Evolutionary conservation across 2,113 vertebrate species (phyloP), one percentile per base, ranked within the genome.

Genomic region (Labrus mixtus): DNA sequence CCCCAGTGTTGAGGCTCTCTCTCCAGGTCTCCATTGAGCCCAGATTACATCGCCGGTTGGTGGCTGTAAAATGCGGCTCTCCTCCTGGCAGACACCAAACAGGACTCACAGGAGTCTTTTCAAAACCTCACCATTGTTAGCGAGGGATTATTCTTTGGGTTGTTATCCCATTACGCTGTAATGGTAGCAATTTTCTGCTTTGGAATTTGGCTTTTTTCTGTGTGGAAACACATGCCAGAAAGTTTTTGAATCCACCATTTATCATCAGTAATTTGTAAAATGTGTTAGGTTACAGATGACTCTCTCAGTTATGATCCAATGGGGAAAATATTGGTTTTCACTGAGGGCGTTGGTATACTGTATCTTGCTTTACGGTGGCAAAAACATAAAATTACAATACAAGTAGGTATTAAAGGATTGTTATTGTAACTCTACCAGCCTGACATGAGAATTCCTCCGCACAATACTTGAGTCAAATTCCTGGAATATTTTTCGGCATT

Each of bases 141-240:
- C 36, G 1, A 16, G 53, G 93, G 95, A 95, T 95, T 95, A 93
- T 84, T 90, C 84, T 86, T 84, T 6, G 85, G 89, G 90, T 94
- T 95, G 94, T 93, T 94, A 91, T 90, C 93, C 91, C 83, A 94
- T 95, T 95, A 92, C 79, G 81, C 79, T 77, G 67, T 93, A 93
- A 90, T 94, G 84, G 79, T 74, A 59, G 83, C 93, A 91, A 94
- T 90, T 84, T 80, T 93, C 91, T 95, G 92, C 92, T 88, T 91
- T 83, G 82, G 81, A 92, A 87, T 90, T 84, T 87, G 56, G 54
- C 77, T 53, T 85, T 85, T 86, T 91, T 89, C 76, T 62, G 17
- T 8, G 20, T 56, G 67, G 72, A 56, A 68, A 70, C 55, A 56
- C 23, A 79, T 61, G 80, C 79, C 86, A 89, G 75, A 81, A 70